Evolutionary conservation across 2,113 vertebrate species (phyloP).

Genomic region (Suricata suricatta): DNA sequence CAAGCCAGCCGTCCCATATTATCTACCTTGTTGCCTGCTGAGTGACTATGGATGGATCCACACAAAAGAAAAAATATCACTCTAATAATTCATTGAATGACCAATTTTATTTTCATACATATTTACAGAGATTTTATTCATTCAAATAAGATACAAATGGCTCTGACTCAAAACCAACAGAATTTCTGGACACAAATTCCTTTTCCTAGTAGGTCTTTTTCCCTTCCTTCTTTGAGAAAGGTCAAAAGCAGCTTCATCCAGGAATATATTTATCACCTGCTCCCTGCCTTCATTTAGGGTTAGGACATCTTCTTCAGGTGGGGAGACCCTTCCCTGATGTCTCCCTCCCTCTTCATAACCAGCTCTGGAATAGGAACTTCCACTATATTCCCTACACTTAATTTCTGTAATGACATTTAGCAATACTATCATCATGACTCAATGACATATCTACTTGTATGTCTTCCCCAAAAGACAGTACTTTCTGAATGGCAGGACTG

Average conservation of each 20-base stretch:
- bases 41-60: not conserved
- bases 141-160: not conserved
- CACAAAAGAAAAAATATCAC: not conserved
- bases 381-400: not conserved
- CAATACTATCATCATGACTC: not conserved
- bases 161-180: not conserved
- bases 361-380: not conserved
- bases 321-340: not conserved
- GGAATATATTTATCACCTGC: not conserved
- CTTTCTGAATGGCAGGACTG: not conserved
- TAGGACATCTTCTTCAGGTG: not conserved
- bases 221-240: constrained; percentile 17
- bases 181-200: not conserved
- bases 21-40: not conserved
- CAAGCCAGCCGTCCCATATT: not conserved
- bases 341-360: not conserved
- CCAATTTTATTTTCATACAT: not conserved
- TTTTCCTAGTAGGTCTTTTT: not conserved
- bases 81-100: not conserved
- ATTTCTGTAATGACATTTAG: not conserved
- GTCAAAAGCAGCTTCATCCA: not conserved
- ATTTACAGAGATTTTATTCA: not conserved
- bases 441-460: not conserved
- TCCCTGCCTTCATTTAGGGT: not conserved
- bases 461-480: not conserved